Conservation (phyloP, 2,888 invertebrate genomes). For the Deladenus siricidicola region DNA sequence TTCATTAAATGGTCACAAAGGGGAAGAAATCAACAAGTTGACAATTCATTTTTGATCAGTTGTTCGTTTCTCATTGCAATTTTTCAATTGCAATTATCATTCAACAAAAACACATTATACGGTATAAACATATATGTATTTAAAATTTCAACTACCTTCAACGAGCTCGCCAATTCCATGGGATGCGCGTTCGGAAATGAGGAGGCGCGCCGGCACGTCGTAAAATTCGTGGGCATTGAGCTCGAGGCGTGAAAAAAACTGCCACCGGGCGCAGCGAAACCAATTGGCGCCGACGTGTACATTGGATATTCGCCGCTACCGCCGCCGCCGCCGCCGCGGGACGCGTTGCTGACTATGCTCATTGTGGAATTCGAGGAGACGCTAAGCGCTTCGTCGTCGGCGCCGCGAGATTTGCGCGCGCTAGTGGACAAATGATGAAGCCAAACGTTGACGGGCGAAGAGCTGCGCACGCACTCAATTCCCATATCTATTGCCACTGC, state of each 20-base stretch:
- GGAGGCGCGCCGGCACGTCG: constrained; percentile 41
- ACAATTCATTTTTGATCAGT: too few species aligned
- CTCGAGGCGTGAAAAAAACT: too few species aligned
- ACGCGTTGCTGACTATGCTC: too few species aligned
- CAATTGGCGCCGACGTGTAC: neutral
- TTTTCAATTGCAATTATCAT: too few species aligned
- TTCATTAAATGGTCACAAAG: too few species aligned
- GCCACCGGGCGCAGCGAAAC: neutral
- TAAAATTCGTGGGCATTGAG: neutral
- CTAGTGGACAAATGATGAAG: neutral
- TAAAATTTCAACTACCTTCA: too few species aligned
- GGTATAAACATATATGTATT: too few species aligned
- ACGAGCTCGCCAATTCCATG: constrained; percentile 6
- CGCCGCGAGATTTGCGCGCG: neutral
- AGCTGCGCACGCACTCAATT: constrained; percentile 26
- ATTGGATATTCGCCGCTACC: neutral
- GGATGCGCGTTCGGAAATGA: constrained; percentile 40
- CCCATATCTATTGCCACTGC: constrained; percentile 8
- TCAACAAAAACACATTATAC: too few species aligned
- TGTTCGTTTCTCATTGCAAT: too few species aligned
- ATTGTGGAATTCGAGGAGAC: neutral
- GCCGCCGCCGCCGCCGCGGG: too few species aligned
- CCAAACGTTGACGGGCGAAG: constrained; percentile 20
- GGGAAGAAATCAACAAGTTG: too few species aligned
- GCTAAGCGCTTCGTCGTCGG: neutral